Evolutionary conservation across 2,113 vertebrate species (phyloP), one percentile per base, ranked within the genome.

Genomic region (Empidonax traillii): DNA sequence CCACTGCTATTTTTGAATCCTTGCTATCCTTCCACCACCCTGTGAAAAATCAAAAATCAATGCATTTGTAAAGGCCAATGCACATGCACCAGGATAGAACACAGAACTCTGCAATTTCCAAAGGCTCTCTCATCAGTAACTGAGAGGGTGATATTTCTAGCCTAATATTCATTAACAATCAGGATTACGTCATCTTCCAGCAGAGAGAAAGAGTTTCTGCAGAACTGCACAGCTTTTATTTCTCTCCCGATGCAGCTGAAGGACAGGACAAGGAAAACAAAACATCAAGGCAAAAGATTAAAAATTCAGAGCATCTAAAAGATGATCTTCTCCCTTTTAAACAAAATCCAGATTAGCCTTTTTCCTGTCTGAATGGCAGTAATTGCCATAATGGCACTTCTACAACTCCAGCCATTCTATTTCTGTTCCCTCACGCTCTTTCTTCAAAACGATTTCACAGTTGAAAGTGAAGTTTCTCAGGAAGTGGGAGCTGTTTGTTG

Each of bases 221-320:
- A 93, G 65, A 92, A 78, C 27, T 63, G 80, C 91, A 95, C 55
- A 78, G 89, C 46, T 94, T 82, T 93, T 80, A 51, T 74, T 92
- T 69, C 80, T 85, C 58, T 87, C 83, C 84, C 56, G 51, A 71
- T 75, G 59, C 59, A 88, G 95, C 17, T 97, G 95, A 97, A 96
- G 96, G 96, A 97, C 93, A 89, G 91, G 89, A 91, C 93, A 96
- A 93, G 56, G 94, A 68, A 95, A 94, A 97, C 86, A 97, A 97
- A 93, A 92, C 68, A 89, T 90, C 79, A 90, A 92, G 95, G 84
- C 73, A 94, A 75, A 71, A 95, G 66, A 96, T 85, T 62, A 91
- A 95, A 94, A 91, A 96, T 89, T 94, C 95, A 93, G 41, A 95
- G 51, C 62, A 83, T 95, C 85, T 93, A 83, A 87, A 95, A 93